Conservation (phyloP, 2,888 invertebrate species). For the Drosophila macrospina region DNA sequence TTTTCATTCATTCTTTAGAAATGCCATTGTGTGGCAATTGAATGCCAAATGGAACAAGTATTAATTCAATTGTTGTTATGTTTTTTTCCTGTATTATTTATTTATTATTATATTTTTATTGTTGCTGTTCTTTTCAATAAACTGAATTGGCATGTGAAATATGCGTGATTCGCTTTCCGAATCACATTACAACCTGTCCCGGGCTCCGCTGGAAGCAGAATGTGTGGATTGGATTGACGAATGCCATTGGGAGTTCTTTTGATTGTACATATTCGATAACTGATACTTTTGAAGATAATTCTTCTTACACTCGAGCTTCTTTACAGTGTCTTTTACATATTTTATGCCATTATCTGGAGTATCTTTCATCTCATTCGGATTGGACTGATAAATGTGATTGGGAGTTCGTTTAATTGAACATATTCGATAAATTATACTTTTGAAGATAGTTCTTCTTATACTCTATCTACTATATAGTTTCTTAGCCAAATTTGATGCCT, state of each 20-base stretch:
- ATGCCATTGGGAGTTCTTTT: background rate
- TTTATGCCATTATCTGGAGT: too few species aligned
- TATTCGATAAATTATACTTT: too few species aligned
- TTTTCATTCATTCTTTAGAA: background rate
- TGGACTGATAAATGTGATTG: background rate
- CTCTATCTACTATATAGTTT: too few species aligned
- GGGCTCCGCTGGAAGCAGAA: conserved; percentile 1
- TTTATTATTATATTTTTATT: background rate
- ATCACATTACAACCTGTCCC: conserved; percentile 3
- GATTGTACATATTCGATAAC: background rate
- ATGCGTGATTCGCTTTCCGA: conserved; percentile 7
- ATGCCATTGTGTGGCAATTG: conserved; percentile 6
- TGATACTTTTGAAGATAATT: too few species aligned
- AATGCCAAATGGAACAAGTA: background rate
- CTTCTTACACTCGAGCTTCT: too few species aligned
- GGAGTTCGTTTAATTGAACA: too few species aligned
- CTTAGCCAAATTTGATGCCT: too few species aligned
- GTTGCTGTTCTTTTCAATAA: background rate
- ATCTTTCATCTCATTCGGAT: too few species aligned
- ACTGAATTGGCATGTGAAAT: conserved; percentile 9
- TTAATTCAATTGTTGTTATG: background rate
- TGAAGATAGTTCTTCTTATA: too few species aligned
- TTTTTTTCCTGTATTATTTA: too few species aligned
- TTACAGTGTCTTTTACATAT: too few species aligned
- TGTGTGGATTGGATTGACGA: background rate